These are phyloP conservation scores for Ericerus pela DNA, from an alignment of 1,140 invertebrate species.

Conservation along the genomic window DNA sequence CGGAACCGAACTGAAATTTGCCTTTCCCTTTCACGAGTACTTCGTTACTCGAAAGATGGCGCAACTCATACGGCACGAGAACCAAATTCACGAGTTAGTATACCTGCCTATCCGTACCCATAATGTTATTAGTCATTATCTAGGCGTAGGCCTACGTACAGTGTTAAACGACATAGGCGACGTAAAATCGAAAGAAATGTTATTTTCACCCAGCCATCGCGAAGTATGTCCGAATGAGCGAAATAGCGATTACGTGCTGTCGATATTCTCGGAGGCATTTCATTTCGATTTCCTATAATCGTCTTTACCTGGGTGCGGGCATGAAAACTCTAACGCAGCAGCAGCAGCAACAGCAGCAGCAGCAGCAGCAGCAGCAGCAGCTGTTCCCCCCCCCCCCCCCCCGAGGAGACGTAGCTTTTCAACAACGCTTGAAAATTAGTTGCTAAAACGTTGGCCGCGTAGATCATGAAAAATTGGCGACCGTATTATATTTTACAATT, in stretches of 20 bases:
- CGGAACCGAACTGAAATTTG: slow-evolving; percentile 32
- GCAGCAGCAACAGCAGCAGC: no score
- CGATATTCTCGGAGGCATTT: neutral
- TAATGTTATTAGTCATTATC: no score
- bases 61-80: slow-evolving; percentile 31
- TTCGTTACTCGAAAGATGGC: slow-evolving; percentile 30
- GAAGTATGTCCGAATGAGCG: no score
- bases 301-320: neutral
- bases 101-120: no score
- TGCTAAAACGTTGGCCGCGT: no score
- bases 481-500: no score
- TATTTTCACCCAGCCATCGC: no score
- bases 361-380: neutral
- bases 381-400: neutral
- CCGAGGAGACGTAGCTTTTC: neutral
- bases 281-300: neutral
- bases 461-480: no score
- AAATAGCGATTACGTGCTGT: no score
- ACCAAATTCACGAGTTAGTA: slow-evolving; percentile 21
- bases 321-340: neutral
- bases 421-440: neutral
- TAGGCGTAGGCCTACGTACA: no score
- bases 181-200: no score
- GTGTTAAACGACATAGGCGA: no score
- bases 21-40: slow-evolving; percentile 33